These are phyloP conservation scores for Aphyosemion australe DNA, from an alignment of 2,113 vertebrate genomes.

Conservation along the genomic window DNA sequence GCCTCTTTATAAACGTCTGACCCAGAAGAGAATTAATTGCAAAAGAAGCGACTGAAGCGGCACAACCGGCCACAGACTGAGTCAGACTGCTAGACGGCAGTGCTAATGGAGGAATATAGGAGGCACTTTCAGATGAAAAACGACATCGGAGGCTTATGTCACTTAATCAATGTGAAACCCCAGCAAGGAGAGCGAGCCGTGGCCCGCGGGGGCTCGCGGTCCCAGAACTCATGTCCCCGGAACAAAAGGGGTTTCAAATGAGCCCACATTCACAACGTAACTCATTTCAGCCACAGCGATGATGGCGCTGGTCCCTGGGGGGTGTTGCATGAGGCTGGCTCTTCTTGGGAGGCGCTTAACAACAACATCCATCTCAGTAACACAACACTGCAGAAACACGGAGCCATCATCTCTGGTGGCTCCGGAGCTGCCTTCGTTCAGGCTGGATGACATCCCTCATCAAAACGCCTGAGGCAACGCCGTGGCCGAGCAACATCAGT, in stretches of 20 bases:
- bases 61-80: constrained; percentile 1
- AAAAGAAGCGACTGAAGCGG: constrained; percentile 26
- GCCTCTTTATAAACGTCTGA: constrained; percentile 45
- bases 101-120: constrained; percentile 65
- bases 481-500: constrained; percentile 12
- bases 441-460: constrained; percentile 22
- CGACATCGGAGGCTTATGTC: constrained; percentile 49
- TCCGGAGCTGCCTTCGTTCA: constrained; percentile 22
- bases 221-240: constrained; percentile 48
- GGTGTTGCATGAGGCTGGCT: constrained; percentile 19
- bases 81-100: constrained; percentile 33
- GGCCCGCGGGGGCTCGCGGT: constrained; percentile 37
- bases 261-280: constrained; percentile 33
- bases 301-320: constrained; percentile 45
- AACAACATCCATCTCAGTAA: constrained; percentile 68
- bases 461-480: constrained; percentile 13
- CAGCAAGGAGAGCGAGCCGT: constrained; percentile 32
- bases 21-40: constrained; percentile 47
- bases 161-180: constrained; percentile 76
- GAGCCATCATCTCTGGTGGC: constrained; percentile 53
- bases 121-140: constrained; percentile 77
- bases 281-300: constrained; percentile 55
- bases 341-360: constrained; percentile 62
- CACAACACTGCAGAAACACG: constrained; percentile 46
- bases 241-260: constrained; percentile 57